Evolutionary conservation across 2,113 vertebrate species (phyloP).

Genomic region (Embiotoca jacksoni): DNA sequence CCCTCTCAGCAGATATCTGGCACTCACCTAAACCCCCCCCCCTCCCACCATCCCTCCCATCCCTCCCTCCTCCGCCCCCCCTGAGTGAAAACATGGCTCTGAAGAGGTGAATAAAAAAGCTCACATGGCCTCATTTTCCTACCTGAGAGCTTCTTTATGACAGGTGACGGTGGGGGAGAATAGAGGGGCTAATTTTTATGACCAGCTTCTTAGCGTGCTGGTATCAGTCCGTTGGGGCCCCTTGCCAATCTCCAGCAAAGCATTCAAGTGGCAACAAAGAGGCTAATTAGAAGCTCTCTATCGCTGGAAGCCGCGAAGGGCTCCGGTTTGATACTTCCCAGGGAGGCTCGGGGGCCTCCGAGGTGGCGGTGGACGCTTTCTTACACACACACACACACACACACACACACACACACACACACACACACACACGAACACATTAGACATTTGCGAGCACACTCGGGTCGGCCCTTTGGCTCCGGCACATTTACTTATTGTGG

Average conservation of each 20-base stretch:
- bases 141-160: slow-evolving; percentile 61
- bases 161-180: slow-evolving; percentile 46
- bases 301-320: slow-evolving; percentile 77
- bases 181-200: slow-evolving; percentile 73
- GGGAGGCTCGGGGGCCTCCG: slow-evolving; percentile 80
- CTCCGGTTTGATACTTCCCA: slow-evolving; percentile 84
- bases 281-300: slow-evolving; percentile 85
- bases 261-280: slow-evolving; percentile 84
- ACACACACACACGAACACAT: slow-evolving; percentile 48
- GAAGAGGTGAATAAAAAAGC: slow-evolving; percentile 49
- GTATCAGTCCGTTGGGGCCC: slow-evolving; percentile 75
- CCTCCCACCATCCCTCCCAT: neutral
- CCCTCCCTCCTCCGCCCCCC: neutral
- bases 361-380: slow-evolving; percentile 74
- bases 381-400: slow-evolving; percentile 53
- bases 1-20: too few species aligned
- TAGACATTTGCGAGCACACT: slow-evolving; percentile 75
- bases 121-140: slow-evolving; percentile 53
- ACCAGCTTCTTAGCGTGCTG: slow-evolving; percentile 75
- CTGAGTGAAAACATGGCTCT: neutral
- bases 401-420: slow-evolving; percentile 20
- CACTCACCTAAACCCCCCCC: too few species aligned
- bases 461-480: slow-evolving; percentile 81
- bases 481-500: slow-evolving; percentile 80
- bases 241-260: slow-evolving; percentile 73